A percentile compares a stretch with the other conserved stretches of the same genome.
phyloP scores from a whole-genome alignment of 2,888 invertebrate species.

The Thera britannica region DNA sequence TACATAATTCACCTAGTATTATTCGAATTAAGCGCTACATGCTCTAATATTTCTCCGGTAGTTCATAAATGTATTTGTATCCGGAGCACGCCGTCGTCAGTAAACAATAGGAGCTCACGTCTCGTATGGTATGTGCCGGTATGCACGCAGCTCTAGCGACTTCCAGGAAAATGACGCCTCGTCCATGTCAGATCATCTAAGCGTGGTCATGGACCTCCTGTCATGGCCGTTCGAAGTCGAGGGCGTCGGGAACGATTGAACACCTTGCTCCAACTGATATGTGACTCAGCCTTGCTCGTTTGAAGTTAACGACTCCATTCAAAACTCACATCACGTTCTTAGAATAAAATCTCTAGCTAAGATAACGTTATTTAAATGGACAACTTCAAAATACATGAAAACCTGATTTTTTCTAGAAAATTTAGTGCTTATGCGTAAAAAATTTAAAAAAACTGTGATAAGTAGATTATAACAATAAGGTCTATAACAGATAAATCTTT shows the following conservation, averaged over 20 bases:
- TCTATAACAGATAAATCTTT: too few relatives aligned
- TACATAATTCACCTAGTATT: not conserved
- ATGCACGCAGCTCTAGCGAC: conserved; percentile 29
- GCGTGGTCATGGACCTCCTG: conserved; percentile 54
- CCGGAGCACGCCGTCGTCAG: conserved; percentile 30
- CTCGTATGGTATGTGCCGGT: conserved; percentile 33
- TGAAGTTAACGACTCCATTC: conserved; percentile 50
- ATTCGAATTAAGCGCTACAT: not conserved
- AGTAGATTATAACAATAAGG: too few relatives aligned
- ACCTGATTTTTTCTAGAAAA: not conserved
- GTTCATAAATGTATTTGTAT: conserved; percentile 15
- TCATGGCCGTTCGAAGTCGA: conserved; percentile 57
- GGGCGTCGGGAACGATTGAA: conserved; percentile 51
- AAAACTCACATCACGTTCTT: conserved; percentile 51
- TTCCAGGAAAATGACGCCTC: conserved; percentile 53
- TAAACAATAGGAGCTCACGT: conserved; percentile 31
- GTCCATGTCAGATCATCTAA: conserved; percentile 48
- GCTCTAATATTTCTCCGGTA: not conserved
- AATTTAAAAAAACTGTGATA: too few relatives aligned
- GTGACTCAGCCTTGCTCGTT: conserved; percentile 57
- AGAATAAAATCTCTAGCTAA: conserved; percentile 37
- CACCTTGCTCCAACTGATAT: conserved; percentile 41
- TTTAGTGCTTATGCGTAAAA: too few relatives aligned
- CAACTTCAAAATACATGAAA: not conserved
- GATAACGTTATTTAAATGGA: conserved; percentile 27